Evolutionary conservation across 1,140 invertebrate species (phyloP).

Genomic region (Dendrolimus punctatus): DNA sequence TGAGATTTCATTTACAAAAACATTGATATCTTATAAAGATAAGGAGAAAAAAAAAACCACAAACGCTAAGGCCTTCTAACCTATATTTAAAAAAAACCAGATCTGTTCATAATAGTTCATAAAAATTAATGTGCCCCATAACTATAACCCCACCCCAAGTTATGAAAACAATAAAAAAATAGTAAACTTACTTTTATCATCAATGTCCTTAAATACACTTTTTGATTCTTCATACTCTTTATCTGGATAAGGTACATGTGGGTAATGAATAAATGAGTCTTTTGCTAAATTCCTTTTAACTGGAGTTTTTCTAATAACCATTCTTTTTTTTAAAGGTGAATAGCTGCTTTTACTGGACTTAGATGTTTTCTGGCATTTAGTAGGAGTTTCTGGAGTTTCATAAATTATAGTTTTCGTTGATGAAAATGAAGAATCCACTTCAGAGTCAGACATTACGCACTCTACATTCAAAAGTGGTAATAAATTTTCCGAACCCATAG

Average conservation of each 20-base stretch:
- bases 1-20: no score
- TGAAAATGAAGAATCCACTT: not conserved
- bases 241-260: no score
- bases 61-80: no score
- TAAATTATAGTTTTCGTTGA: slow-evolving; percentile 5
- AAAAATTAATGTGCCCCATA: no score
- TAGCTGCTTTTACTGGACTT: slow-evolving; percentile 39
- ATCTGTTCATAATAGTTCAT: no score
- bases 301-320: slow-evolving; percentile 14
- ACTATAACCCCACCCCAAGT: no score
- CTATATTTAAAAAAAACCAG: no score
- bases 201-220: slow-evolving; percentile 12
- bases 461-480: no score
- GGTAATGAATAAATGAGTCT: not conserved
- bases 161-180: not conserved
- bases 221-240: no score
- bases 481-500: no score
- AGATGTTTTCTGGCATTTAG: slow-evolving; percentile 27
- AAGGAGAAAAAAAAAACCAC: no score
- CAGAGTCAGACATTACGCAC: not conserved
- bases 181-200: slow-evolving; percentile 46
- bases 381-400: slow-evolving; percentile 5
- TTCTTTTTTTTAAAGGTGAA: slow-evolving; percentile 7
- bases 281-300: slow-evolving; percentile 9
- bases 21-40: no score